Evolutionary conservation across 2,113 vertebrate species (phyloP), one percentile per base, ranked within the genome.

Genomic region (Dendrocopos noguchii): DNA sequence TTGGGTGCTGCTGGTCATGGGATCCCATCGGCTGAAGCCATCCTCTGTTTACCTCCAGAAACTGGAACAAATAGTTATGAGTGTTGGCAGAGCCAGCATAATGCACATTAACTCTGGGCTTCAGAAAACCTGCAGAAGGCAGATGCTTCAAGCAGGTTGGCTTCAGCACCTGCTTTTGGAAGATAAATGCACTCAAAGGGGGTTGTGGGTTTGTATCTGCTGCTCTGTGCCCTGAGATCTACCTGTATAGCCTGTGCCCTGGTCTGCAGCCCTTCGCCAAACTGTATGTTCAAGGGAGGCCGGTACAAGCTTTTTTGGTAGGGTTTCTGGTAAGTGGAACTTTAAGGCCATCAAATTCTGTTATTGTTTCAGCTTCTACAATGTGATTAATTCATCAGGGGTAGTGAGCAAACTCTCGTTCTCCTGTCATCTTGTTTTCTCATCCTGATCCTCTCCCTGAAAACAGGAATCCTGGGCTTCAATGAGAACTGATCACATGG

Each of bases 221-320:
- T 84, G n/a, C 60, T 59, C 29, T 68, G 55, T 24, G 21, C 75
- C 65, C 47, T 8, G 47, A 71, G 22, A n/a, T 63, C 34, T 79
- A 79, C 47, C 47, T 56, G 15, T 17, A 27, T 1, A 1, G 28
- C 64, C 50, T 0, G 0, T 52, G n/a, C 13, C 12, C 29, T 20
- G 42, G 20, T 36, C 80, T 66, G 52, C 44, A 59, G 46, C 27
- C 60, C 29, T 67, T 73, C 44, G 39, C 56, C 2, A 1, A 71
- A 9, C 68, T n/a, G 12, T 16, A 1, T 0, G 0, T 34, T 59
- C 31, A 42, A 57, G 60, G n/a, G 36, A 75, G 36, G n/a, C 16
- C 60, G 73, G 56, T 20, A 21, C 36, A 25, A 7, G 4, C 3
- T 50, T 85, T 66, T 70, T 34, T 75, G 15, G 56, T 53, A 28